Evolutionary conservation across 2,113 vertebrate genomes (phyloP), one percentile per base, ranked within the genome.

Genomic region (Canis aureus): DNA sequence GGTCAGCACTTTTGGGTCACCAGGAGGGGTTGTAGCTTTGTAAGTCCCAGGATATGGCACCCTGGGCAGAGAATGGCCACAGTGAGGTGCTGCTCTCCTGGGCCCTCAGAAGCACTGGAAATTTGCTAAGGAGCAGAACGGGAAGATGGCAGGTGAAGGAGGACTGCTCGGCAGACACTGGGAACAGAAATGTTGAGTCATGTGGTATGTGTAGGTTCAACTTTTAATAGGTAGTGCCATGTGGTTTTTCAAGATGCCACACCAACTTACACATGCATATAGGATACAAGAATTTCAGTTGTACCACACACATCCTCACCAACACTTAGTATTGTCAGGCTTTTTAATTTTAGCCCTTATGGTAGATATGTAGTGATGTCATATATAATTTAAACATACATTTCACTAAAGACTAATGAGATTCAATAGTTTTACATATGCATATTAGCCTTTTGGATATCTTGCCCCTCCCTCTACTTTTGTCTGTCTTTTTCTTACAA

Each of bases 401-500:
- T 60, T 91, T 96, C 15, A 12, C 73, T 91, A 38, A 82, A 96
- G 32, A 76, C 38, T 57, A n/a, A 78, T 13, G 25, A 49, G 19
- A 89, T 73, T 51, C 62, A 79, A 64, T 11, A 73, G 22, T 5
- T 90, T 57, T 71, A 55, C 6, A 16, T 20, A 62, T 17, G 12
- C 12, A 15, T 57, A 27, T 35, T 71, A n/a, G 59, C 12, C 73
- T 57, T 67, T 82, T 59, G n/a, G 8, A 29, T 73, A 23, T 43
- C 25, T 94, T 84, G 38, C 32, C 79, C 51, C 55, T 49, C 67
- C 43, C 22, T 20, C 82, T 23, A n/a, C 57, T 69, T 23, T 15
- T 74, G 10, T 32, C 57, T 83, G 25, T 66, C 64, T 89, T 94
- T 97, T 91, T 35, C 38, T 89, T 82, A 32, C 23, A 12, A 25